Evolutionary conservation across 2,113 vertebrate genomes (phyloP).

Genomic region (Phaethon lepturus): DNA sequence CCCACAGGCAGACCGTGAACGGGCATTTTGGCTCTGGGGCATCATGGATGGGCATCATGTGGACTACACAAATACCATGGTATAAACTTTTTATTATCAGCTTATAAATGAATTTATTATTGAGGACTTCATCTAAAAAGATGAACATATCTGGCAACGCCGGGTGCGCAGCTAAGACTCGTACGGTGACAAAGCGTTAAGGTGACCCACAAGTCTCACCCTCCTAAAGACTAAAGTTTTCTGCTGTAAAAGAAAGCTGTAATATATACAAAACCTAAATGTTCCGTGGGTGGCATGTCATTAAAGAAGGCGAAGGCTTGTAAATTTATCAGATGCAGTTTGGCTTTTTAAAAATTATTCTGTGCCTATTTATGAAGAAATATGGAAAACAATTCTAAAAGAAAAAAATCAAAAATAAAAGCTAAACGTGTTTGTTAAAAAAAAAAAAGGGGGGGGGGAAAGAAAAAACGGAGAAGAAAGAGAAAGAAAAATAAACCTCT

Average conservation of each 20-base stretch:
- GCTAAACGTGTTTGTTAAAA: conserved; percentile 69
- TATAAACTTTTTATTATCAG: conserved; percentile 79
- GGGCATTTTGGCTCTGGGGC: conserved; percentile 77
- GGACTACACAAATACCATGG: conserved; percentile 76
- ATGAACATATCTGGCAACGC: conserved; percentile 54
- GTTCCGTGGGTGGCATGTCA: conserved; percentile 85
- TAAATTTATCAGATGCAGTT: conserved; percentile 87
- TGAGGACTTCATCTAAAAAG: conserved; percentile 68
- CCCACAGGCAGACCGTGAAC: conserved; percentile 73
- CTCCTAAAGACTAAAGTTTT: conserved; percentile 82
- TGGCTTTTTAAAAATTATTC: conserved; percentile 86
- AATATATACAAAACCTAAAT: conserved; percentile 87
- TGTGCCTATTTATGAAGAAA: conserved; percentile 95
- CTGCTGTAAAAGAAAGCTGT: conserved; percentile 84
- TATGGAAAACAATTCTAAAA: conserved; percentile 71
- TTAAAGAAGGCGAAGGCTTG: conserved; percentile 90
- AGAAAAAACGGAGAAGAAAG: neutral
- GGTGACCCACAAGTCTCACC: conserved; percentile 75
- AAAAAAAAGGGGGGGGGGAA: neutral
- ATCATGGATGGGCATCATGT: conserved; percentile 72
- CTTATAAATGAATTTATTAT: conserved; percentile 74
- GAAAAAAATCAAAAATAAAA: neutral
- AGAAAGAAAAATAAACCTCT: conserved; percentile 37
- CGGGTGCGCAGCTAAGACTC: conserved; percentile 67
- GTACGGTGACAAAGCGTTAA: conserved; percentile 45